Evolutionary conservation across 2,113 vertebrate species (phyloP).

Genomic region (Tenrec ecaudatus): DNA sequence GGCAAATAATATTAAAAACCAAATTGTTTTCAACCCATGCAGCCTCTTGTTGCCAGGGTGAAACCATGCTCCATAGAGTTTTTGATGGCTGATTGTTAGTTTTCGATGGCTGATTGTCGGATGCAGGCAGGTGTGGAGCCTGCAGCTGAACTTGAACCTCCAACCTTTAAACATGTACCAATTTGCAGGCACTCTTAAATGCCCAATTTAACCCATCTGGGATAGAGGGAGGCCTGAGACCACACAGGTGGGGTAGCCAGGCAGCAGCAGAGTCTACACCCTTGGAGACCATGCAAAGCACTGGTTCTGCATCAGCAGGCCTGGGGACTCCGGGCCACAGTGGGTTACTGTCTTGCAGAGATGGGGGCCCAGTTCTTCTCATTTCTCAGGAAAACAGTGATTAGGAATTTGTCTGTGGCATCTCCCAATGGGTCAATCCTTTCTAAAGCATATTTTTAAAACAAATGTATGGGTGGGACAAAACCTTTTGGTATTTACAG

Average conservation of each 20-base stretch:
- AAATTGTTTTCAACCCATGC: too few relatives aligned
- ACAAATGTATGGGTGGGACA: neutral
- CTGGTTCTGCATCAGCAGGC: neutral
- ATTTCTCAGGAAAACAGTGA: neutral
- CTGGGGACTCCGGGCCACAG: neutral
- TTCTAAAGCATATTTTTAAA: neutral
- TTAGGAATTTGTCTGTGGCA: neutral
- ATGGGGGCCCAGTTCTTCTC: neutral
- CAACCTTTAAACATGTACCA: neutral
- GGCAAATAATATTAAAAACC: too few relatives aligned
- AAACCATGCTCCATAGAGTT: too few relatives aligned
- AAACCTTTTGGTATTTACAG: neutral
- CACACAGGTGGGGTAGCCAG: neutral
- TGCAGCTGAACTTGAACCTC: neutral
- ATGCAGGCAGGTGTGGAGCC: neutral
- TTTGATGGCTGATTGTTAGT: too few relatives aligned
- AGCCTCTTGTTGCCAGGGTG: too few relatives aligned
- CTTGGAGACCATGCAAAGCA: neutral
- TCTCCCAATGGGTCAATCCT: neutral
- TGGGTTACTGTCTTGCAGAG: neutral
- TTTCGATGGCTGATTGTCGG: too few relatives aligned
- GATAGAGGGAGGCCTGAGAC: too few relatives aligned
- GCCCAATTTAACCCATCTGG: neutral
- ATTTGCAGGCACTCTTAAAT: too few relatives aligned
- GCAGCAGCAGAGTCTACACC: neutral